Conservation (phyloP, 2,113 vertebrate species). For the Rhipidura dahli region DNA sequence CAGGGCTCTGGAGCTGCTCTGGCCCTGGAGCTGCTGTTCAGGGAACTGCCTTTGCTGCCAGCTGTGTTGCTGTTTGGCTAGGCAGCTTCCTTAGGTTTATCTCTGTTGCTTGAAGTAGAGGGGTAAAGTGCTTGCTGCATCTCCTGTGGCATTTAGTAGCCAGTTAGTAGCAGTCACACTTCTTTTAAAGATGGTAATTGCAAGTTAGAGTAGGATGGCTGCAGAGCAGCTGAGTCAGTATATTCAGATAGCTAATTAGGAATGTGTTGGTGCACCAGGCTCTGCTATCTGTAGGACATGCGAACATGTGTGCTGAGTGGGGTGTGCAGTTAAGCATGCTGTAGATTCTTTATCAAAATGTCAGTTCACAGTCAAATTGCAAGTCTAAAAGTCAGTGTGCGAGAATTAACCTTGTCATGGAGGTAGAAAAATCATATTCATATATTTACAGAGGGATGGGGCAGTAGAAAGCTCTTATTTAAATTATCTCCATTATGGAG, state of each 20-base stretch:
- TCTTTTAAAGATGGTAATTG: background rate
- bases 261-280: background rate
- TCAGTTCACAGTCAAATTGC: background rate
- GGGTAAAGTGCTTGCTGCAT: background rate
- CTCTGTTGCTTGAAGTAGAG: background rate
- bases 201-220: background rate
- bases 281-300: background rate
- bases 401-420: background rate
- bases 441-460: background rate
- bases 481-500: background rate
- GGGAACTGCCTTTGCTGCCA: background rate
- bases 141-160: accelerated
- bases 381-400: background rate
- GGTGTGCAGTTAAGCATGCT: too few species aligned
- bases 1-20: too few species aligned
- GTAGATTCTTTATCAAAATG: background rate
- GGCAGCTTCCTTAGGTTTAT: background rate
- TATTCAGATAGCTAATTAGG: background rate
- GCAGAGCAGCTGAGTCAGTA: background rate
- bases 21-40: background rate
- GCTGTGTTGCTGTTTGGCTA: accelerated
- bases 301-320: background rate
- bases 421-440: background rate
- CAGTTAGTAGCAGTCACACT: background rate
- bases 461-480: background rate